These are phyloP conservation scores for Macrophya annulata DNA, from an alignment of 2,888 invertebrate genomes.

Conservation along the genomic window DNA sequence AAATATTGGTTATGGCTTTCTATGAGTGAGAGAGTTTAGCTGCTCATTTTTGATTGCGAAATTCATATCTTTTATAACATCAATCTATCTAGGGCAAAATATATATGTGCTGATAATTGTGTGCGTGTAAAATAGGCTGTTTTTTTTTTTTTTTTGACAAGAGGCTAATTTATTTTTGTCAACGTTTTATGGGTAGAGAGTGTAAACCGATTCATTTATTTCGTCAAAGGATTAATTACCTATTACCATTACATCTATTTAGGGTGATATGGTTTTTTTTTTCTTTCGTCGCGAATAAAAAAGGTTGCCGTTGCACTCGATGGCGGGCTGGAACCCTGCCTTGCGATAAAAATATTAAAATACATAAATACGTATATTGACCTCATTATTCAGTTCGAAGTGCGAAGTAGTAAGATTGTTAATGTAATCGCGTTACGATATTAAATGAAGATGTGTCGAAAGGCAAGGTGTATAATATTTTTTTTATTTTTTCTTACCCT, in stretches of 20 bases:
- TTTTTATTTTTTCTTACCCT: background rate
- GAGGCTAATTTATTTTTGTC: background rate
- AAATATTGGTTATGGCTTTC: background rate
- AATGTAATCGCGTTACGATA: background rate
- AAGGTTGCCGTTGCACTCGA: slow-evolving; percentile 8
- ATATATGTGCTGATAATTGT: background rate
- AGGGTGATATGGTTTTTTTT: background rate
- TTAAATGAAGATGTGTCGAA: background rate
- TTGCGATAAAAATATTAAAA: slow-evolving; percentile 27
- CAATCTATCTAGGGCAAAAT: background rate
- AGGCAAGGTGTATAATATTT: background rate
- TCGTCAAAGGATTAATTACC: background rate
- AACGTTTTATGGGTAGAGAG: background rate
- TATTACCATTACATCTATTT: background rate
- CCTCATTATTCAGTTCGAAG: background rate
- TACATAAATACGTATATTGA: background rate
- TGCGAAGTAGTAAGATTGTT: background rate
- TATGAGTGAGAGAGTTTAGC: background rate
- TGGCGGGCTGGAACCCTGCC: slow-evolving; percentile 54
- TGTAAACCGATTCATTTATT: too few relatives aligned
- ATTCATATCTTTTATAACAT: background rate
- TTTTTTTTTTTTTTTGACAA: background rate
- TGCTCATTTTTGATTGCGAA: background rate
- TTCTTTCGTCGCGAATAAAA: background rate
- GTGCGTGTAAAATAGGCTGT: background rate